Conservation (phyloP, 2,113 vertebrate species). For the Heterotilapia buettikoferi region DNA sequence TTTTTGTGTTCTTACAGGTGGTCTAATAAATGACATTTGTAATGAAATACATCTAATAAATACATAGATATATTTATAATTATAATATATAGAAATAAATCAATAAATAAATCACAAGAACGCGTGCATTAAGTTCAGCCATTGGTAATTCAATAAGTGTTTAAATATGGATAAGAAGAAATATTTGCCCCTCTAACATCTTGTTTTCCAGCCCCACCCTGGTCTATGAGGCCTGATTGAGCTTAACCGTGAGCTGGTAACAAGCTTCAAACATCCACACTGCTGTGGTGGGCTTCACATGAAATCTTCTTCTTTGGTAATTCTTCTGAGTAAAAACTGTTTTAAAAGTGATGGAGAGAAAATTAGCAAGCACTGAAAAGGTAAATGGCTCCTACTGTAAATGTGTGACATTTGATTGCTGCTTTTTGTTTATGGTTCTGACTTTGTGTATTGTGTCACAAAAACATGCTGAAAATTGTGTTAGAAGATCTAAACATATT, state of each 20-base stretch:
- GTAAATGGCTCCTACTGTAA: background rate
- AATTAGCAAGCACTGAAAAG: background rate
- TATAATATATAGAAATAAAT: background rate
- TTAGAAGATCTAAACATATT: background rate
- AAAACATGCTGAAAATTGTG: background rate
- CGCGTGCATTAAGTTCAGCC: background rate
- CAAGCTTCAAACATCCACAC: background rate
- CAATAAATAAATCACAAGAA: background rate
- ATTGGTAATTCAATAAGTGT: background rate
- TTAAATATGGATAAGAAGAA: background rate
- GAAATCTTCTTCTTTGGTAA: background rate
- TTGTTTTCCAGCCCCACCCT: background rate
- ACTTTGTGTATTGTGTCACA: background rate
- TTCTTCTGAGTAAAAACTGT: background rate
- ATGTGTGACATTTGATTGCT: background rate
- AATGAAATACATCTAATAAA: background rate
- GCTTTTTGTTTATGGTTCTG: background rate
- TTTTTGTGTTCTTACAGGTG: background rate
- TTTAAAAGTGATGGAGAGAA: background rate
- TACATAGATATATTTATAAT: background rate
- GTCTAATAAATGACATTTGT: background rate
- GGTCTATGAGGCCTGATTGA: background rate
- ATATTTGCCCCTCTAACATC: background rate
- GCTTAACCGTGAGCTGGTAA: background rate
- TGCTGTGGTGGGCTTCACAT: background rate